phyloP scores from a whole-genome alignment of 2,797 vertebrate species.

The Poecilia picta region DNA sequence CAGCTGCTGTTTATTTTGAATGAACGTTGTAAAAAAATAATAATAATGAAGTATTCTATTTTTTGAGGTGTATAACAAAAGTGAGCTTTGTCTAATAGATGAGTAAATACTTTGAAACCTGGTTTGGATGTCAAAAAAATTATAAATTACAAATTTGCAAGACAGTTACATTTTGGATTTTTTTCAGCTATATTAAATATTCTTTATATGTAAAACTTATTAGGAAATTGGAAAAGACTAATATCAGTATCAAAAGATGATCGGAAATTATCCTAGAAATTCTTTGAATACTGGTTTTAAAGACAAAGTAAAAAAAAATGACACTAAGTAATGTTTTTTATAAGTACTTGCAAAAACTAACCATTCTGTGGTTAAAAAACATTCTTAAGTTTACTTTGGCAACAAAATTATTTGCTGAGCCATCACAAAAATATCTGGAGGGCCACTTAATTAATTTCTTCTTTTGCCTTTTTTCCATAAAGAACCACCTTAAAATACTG shows the following conservation, averaged over 20 bases:
- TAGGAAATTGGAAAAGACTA: background rate
- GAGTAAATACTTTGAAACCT: background rate
- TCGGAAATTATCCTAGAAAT: background rate
- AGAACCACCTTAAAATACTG: background rate
- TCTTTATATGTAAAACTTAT: background rate
- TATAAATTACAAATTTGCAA: background rate
- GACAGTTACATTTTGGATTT: background rate
- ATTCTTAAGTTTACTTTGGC: background rate
- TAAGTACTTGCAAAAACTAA: background rate
- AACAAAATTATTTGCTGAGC: background rate
- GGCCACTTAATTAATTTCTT: background rate
- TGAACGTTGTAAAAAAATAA: background rate
- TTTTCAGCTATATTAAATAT: background rate
- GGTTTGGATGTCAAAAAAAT: background rate
- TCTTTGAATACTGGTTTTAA: background rate
- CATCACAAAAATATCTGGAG: background rate
- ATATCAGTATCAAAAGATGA: background rate
- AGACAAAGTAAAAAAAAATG: background rate
- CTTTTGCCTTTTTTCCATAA: background rate
- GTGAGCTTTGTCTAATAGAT: background rate
- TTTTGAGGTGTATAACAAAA: too few relatives aligned
- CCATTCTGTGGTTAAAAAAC: background rate
- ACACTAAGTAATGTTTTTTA: background rate
- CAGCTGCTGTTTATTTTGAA: background rate
- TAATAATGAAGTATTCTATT: background rate